Evolutionary conservation across 2,888 invertebrate species (phyloP), one percentile per base, ranked within the genome.

Genomic region (Epinotia ramella): DNA sequence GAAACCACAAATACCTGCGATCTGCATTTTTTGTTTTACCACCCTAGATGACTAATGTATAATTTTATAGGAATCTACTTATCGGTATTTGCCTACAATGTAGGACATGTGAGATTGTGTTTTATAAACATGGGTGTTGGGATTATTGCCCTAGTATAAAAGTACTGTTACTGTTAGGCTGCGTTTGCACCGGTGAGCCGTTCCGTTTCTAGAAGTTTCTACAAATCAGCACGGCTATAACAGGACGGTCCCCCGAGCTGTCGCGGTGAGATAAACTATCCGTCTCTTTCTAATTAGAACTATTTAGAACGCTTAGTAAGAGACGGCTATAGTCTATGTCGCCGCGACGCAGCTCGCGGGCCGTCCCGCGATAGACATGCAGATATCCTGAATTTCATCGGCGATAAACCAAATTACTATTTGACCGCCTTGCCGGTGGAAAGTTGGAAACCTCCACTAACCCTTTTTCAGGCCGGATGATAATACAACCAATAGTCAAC

Each of bases 101-200:
- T 71, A 71, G 65, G 70, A 69, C 28, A 28, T 46, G 33, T 18
- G 46, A 49, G 24, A 46, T 65, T 78, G 59, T 78, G 75, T 77
- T 78, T 75, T 77, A 77, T 78, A 73, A 77, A 78, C 73, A 78
- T 67, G 24, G 60, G 33, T 16, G 33, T 65, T 62, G 56, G 65
- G 72, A 72, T 71, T 33, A 63, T 70, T 49, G 53, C 40, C n/a
- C 40, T 64, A 64, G 18, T 46, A 64, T 28, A 13, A 4, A 59
- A 46, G 46, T 49, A n/a, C n/a, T n/a, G n/a, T n/a, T n/a, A 13
- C 4, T 13, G 16, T 13, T 40, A 63, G 20, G 44, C 11, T 13
- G 44, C 53, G 16, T 53, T 53, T 53, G n/a, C 53, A 53, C 7
- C n/a, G 53, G 53, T 53, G 53, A 53, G n/a, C 1, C 53, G n/a